A percentile compares a stretch with the other conserved stretches of the same genome.
phyloP scores from a whole-genome alignment of 2,797 vertebrate genomes.

The Pipistrellus pygmaeus region DNA sequence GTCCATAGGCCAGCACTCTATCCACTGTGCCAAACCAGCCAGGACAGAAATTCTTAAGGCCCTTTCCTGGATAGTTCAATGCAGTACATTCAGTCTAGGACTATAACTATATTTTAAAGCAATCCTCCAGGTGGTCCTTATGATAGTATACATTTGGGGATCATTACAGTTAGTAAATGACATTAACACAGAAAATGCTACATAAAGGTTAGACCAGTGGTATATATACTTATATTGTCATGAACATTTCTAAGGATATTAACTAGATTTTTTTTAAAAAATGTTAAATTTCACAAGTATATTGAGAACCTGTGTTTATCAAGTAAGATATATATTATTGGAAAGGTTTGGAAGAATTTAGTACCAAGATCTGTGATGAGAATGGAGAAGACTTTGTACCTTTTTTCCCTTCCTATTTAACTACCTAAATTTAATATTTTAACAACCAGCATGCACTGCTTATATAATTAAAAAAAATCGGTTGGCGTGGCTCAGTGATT shows the following conservation, averaged over 20 bases:
- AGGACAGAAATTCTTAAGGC: background rate
- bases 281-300: background rate
- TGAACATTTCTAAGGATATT: background rate
- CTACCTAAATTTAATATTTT: background rate
- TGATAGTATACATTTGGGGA: background rate
- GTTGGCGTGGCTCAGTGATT: too few species aligned
- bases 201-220: background rate
- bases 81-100: background rate
- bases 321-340: background rate
- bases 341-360: background rate
- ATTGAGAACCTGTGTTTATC: background rate
- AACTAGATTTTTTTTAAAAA: background rate
- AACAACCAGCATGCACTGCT: background rate
- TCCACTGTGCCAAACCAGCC: too few species aligned
- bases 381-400: background rate
- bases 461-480: background rate
- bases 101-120: background rate
- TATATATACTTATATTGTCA: background rate
- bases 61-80: background rate
- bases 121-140: background rate
- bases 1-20: too few species aligned
- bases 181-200: conserved; percentile 11
- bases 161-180: conserved; percentile 26
- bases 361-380: background rate
- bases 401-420: background rate